These are phyloP conservation scores for Oryctes rhinoceros DNA, from an alignment of 1,140 invertebrate genomes.

Conservation along the genomic window DNA sequence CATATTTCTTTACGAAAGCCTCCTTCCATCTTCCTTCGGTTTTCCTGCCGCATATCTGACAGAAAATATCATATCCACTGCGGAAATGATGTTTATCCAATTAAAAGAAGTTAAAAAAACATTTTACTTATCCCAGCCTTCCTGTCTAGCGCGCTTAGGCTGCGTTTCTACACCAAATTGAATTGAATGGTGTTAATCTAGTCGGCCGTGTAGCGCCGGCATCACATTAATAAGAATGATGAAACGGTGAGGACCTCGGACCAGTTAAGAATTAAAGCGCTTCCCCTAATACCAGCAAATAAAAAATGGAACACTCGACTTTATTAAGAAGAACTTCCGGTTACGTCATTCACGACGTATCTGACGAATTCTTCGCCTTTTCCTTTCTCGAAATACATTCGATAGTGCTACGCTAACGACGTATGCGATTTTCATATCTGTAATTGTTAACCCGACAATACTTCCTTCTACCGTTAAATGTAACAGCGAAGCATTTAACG, in stretches of 20 bases:
- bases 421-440: too few species aligned
- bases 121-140: not conserved
- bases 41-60: too few species aligned
- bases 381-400: too few species aligned
- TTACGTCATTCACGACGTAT: not conserved
- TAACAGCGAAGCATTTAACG: too few species aligned
- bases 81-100: slow-evolving; percentile 14
- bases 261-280: too few species aligned
- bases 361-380: not conserved
- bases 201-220: not conserved
- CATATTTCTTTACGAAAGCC: not conserved
- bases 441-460: too few species aligned
- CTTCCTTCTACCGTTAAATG: too few species aligned
- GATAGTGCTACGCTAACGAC: too few species aligned
- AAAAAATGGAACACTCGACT: too few species aligned
- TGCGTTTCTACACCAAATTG: not conserved
- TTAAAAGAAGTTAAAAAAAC: slow-evolving; percentile 4
- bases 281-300: too few species aligned
- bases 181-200: slow-evolving; percentile 19
- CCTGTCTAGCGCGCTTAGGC: not conserved
- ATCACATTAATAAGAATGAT: not conserved
- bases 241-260: too few species aligned
- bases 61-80: slow-evolving; percentile 1
- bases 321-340: not conserved
- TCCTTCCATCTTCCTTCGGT: too few species aligned